Evolutionary conservation across 2,797 vertebrate species (phyloP).

Genomic region (Hybognathus amarus): DNA sequence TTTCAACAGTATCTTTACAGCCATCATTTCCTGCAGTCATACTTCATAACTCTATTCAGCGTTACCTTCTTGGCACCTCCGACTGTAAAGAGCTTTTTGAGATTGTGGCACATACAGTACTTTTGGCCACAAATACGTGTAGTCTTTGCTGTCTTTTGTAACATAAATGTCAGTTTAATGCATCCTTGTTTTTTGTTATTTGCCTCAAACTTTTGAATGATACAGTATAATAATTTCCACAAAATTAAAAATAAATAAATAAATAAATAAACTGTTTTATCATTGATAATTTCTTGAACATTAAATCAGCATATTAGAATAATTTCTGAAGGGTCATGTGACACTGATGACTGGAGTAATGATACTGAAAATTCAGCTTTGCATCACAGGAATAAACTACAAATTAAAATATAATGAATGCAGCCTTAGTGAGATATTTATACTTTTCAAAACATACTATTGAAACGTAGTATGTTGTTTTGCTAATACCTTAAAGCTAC

Average conservation of each 20-base stretch:
- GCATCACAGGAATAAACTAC: neutral
- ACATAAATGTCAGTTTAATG: neutral
- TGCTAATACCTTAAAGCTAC: no score
- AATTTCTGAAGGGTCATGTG: neutral
- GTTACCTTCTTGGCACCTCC: conserved; percentile 45
- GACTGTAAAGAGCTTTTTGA: conserved; percentile 49
- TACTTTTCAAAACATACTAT: neutral
- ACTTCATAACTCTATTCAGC: conserved; percentile 53
- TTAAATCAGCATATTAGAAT: neutral
- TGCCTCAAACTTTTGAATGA: neutral
- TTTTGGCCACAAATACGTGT: neutral
- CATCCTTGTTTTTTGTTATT: neutral
- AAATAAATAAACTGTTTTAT: no score
- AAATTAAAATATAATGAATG: neutral
- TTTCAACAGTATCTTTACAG: conserved; percentile 45
- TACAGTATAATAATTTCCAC: neutral
- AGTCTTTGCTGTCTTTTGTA: neutral
- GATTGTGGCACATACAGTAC: conserved; percentile 41
- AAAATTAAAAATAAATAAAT: no score
- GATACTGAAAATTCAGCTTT: neutral
- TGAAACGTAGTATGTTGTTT: neutral
- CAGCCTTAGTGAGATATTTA: neutral
- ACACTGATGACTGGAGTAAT: neutral
- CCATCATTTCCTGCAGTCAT: conserved; percentile 50
- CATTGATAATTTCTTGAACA: no score